A percentile compares a stretch with the other conserved stretches of the same genome.
These are phyloP conservation scores for Ligdia adustata DNA, from an alignment of 2,888 invertebrate genomes.

Conservation along the genomic window DNA sequence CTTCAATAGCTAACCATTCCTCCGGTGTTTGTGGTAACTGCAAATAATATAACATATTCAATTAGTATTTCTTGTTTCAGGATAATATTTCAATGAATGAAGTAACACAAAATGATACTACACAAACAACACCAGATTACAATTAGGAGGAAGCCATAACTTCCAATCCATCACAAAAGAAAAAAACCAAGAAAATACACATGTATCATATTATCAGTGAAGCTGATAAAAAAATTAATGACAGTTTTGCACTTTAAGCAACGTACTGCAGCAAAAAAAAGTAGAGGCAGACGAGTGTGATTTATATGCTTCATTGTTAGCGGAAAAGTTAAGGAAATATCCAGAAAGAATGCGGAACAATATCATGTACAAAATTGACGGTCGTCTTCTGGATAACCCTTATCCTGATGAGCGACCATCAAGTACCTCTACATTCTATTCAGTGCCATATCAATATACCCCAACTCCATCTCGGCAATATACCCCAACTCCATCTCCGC, in stretches of 20 bases:
- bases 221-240: slow-evolving; percentile 17
- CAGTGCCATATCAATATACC: slow-evolving; percentile 5
- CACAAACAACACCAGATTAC: slow-evolving; percentile 9
- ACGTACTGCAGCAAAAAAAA: slow-evolving; percentile 1
- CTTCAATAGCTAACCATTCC: slow-evolving; percentile 6
- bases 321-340: slow-evolving; percentile 11
- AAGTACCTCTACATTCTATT: slow-evolving; percentile 1
- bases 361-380: slow-evolving; percentile 16
- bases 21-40: slow-evolving; percentile 2
- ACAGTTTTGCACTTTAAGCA: slow-evolving; percentile 1
- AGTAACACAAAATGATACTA: slow-evolving; percentile 10
- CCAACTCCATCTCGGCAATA: slow-evolving; percentile 1
- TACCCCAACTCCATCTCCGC: slow-evolving; percentile 3
- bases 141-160: slow-evolving; percentile 7
- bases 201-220: slow-evolving; percentile 1
- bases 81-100: slow-evolving; percentile 9
- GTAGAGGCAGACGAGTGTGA: slow-evolving; percentile 14
- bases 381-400: slow-evolving; percentile 6
- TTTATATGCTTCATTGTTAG: slow-evolving; percentile 10
- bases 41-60: slow-evolving; percentile 8
- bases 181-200: slow-evolving; percentile 3
- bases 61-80: slow-evolving; percentile 10
- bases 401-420: slow-evolving; percentile 3
- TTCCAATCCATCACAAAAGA: slow-evolving; percentile 13
- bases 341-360: neutral